Percentiles rank a stretch among this genome's conserved stretches.
These are phyloP conservation scores for Sebastes vulpes DNA, from an alignment of 2,797 vertebrate species.

Conservation along the genomic window DNA sequence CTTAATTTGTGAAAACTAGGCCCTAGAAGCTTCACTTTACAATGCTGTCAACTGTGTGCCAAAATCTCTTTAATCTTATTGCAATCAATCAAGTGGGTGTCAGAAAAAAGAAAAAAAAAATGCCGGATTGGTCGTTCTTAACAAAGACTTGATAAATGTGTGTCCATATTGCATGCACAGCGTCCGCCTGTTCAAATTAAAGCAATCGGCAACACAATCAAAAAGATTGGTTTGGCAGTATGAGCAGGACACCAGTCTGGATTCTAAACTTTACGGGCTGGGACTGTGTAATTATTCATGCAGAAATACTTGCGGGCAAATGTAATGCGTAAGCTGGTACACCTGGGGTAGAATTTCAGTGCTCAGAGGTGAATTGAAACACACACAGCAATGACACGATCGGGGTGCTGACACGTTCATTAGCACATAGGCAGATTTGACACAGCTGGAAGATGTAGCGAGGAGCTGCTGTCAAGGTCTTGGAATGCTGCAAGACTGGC, in stretches of 20 bases:
- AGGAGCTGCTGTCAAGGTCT: constrained; percentile 86
- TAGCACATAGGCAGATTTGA: constrained; percentile 84
- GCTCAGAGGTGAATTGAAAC: constrained; percentile 83
- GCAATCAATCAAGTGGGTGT: constrained; percentile 11
- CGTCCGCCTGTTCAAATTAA: constrained; percentile 22
- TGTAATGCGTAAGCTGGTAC: constrained; percentile 74
- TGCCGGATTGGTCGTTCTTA: neutral
- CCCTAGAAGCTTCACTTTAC: neutral
- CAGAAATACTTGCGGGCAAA: constrained; percentile 65
- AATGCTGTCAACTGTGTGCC: neutral
- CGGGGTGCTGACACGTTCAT: constrained; percentile 81
- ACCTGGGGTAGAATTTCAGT: constrained; percentile 70
- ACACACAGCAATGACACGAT: constrained; percentile 81
- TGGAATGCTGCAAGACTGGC: constrained; percentile 84
- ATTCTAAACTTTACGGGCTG: constrained; percentile 38
- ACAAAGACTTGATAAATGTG: constrained; percentile 11
- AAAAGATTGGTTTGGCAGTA: constrained; percentile 34
- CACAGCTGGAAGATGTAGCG: constrained; percentile 83
- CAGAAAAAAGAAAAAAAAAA: neutral
- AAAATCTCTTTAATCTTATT: neutral
- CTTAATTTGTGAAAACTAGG: neutral
- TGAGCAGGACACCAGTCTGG: constrained; percentile 36
- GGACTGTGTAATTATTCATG: constrained; percentile 67
- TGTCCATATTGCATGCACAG: neutral
- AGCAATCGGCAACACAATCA: constrained; percentile 33